These are phyloP conservation scores for Pediacus dermestoides DNA, from an alignment of 2,888 invertebrate species.

Conservation along the genomic window DNA sequence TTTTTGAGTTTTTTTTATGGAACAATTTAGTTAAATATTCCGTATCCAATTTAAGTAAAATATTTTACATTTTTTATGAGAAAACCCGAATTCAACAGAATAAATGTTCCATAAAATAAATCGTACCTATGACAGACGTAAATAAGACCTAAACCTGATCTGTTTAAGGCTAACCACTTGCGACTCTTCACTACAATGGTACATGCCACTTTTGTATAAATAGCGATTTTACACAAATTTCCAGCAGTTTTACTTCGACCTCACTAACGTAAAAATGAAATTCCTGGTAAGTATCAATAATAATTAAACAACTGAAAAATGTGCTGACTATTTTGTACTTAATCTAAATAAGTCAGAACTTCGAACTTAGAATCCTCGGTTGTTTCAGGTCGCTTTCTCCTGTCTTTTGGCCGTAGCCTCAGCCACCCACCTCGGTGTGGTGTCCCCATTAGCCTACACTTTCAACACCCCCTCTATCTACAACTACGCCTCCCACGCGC, in stretches of 20 bases:
- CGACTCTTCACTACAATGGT: conserved; percentile 8
- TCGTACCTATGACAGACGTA: too few species aligned
- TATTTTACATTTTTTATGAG: too few species aligned
- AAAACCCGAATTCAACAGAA: too few species aligned
- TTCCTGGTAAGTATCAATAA: conserved; percentile 36
- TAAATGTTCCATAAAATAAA: too few species aligned
- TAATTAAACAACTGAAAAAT: neutral
- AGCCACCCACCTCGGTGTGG: conserved; percentile 35
- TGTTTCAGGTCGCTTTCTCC: conserved; percentile 56
- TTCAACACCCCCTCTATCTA: too few species aligned
- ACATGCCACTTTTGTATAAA: conserved; percentile 14
- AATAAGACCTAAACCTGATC: too few species aligned
- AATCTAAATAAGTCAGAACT: too few species aligned
- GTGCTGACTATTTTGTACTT: neutral
- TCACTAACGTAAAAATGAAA: conserved; percentile 36
- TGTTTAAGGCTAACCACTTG: conserved; percentile 8
- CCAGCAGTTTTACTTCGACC: conserved; percentile 27
- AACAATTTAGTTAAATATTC: too few species aligned
- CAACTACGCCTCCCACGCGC: conserved; percentile 49
- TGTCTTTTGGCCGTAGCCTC: conserved; percentile 49
- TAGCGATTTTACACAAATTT: conserved; percentile 14
- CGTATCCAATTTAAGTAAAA: too few species aligned
- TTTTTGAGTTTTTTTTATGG: too few species aligned
- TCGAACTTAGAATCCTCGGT: too few species aligned
- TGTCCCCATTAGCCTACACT: conserved; percentile 52